Evolutionary conservation across 1,140 invertebrate species (phyloP).

Genomic region (Neodiprion lecontei): DNA sequence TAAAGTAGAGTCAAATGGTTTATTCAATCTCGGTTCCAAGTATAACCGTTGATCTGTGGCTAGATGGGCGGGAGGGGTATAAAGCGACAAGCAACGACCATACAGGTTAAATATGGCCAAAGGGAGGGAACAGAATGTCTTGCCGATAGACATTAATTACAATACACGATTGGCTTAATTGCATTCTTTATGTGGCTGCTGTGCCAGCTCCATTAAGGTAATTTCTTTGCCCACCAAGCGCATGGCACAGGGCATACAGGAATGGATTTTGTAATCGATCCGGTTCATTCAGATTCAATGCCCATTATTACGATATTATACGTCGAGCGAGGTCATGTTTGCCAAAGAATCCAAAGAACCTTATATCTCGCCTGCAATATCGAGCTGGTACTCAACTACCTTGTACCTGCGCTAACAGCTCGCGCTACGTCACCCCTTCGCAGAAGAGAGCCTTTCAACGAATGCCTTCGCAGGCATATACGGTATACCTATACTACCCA

Average conservation of each 20-base stretch:
- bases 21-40: neutral
- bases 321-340: slow-evolving; percentile 11
- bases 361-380: neutral
- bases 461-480: neutral
- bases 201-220: slow-evolving; percentile 29
- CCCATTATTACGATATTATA: slow-evolving; percentile 23
- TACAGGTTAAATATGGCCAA: slow-evolving; percentile 5
- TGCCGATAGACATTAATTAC: slow-evolving; percentile 39
- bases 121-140: slow-evolving; percentile 2
- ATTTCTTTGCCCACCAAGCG: slow-evolving; percentile 34
- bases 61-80: neutral
- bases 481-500: neutral
- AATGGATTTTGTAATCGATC: slow-evolving; percentile 28
- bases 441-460: neutral
- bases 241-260: neutral
- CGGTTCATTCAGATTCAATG: slow-evolving; percentile 20
- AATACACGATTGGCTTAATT: slow-evolving; percentile 49
- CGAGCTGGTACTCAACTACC: neutral
- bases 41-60: neutral
- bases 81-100: neutral
- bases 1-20: neutral
- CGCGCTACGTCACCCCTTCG: too few relatives aligned
- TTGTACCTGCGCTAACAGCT: too few relatives aligned
- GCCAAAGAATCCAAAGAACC: slow-evolving; percentile 1
- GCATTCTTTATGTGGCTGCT: slow-evolving; percentile 44